A percentile compares a stretch with the other conserved stretches of the same genome.
These are phyloP conservation scores for Melipona bicolor DNA, from an alignment of 2,888 invertebrate genomes.

Conservation along the genomic window DNA sequence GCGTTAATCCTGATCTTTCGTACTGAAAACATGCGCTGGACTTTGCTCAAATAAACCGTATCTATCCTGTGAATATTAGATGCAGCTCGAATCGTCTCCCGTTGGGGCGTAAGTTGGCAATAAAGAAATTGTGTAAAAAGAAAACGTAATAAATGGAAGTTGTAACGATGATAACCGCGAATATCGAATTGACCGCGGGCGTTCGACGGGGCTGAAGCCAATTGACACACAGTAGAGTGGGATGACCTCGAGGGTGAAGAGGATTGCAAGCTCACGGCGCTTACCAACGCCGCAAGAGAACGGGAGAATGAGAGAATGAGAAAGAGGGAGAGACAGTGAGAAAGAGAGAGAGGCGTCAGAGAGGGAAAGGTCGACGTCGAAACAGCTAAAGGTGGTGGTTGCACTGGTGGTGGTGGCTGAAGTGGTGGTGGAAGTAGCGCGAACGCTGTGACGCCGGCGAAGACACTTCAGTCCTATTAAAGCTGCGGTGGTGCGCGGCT, in stretches of 20 bases:
- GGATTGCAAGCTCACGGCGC: slow-evolving; percentile 66
- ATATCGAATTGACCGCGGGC: slow-evolving; percentile 51
- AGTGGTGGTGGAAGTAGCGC: slow-evolving; percentile 59
- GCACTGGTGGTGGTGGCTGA: slow-evolving; percentile 10
- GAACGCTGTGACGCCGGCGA: slow-evolving; percentile 55
- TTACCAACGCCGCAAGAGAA: slow-evolving; percentile 51
- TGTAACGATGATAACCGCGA: slow-evolving; percentile 34
- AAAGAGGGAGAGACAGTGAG: too few species aligned
- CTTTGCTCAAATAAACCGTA: too few species aligned
- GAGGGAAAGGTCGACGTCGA: slow-evolving; percentile 43
- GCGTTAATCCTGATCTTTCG: too few species aligned
- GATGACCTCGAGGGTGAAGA: slow-evolving; percentile 57
- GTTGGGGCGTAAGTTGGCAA: not conserved
- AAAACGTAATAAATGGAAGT: slow-evolving; percentile 4
- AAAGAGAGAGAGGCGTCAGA: not conserved
- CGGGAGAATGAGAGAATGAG: not conserved
- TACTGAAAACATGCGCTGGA: too few species aligned
- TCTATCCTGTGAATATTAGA: too few species aligned
- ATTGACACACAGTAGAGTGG: slow-evolving; percentile 51
- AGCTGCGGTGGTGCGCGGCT: slow-evolving; percentile 78
- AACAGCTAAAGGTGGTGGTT: slow-evolving; percentile 2
- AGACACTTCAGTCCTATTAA: slow-evolving; percentile 77
- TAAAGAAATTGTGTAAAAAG: not conserved
- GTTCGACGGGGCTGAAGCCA: slow-evolving; percentile 41
- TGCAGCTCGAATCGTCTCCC: too few species aligned